Evolutionary conservation across 1,140 invertebrate genomes (phyloP).

Genomic region (Drosophila tsacasi): DNA sequence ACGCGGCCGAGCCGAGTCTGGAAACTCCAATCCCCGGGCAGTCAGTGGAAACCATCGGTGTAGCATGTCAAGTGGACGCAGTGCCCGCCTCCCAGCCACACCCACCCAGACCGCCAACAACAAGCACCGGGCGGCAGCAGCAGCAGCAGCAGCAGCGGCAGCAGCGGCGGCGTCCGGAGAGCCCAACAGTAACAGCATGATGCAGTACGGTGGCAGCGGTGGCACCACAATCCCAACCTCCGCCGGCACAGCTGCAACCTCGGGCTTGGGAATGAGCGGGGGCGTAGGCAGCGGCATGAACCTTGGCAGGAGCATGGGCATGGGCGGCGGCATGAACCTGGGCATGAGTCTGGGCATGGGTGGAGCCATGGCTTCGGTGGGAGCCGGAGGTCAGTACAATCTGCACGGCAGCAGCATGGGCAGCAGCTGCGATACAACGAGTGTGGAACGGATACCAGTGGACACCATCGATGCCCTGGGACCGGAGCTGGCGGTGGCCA

Average conservation of each 20-base stretch:
- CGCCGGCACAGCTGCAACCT: constrained; percentile 19
- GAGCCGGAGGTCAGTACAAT: constrained; percentile 18
- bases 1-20: constrained; percentile 12
- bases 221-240: constrained; percentile 36
- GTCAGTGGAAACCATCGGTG: constrained; percentile 48
- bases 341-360: constrained; percentile 50
- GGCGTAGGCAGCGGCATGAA: constrained; percentile 16
- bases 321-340: constrained; percentile 36
- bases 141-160: constrained; percentile 60
- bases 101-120: constrained; percentile 80
- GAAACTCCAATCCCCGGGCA: constrained; percentile 26
- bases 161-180: constrained; percentile 54
- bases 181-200: constrained; percentile 81
- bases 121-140: constrained; percentile 58
- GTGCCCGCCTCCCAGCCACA: constrained; percentile 83
- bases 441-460: constrained; percentile 72
- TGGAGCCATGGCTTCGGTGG: constrained; percentile 20
- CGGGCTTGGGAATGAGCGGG: constrained; percentile 39
- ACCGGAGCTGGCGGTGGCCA: constrained; percentile 79
- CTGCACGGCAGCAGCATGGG: constrained; percentile 45
- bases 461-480: constrained; percentile 80
- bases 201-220: constrained; percentile 61
- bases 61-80: constrained; percentile 85
- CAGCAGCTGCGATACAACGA: constrained; percentile 62
- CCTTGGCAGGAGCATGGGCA: constrained; percentile 12